A percentile compares a stretch with the other conserved stretches of the same genome.
Evolutionary conservation across 2,888 invertebrate species (phyloP).

Genomic region (Cryptophagus acutangulus): DNA sequence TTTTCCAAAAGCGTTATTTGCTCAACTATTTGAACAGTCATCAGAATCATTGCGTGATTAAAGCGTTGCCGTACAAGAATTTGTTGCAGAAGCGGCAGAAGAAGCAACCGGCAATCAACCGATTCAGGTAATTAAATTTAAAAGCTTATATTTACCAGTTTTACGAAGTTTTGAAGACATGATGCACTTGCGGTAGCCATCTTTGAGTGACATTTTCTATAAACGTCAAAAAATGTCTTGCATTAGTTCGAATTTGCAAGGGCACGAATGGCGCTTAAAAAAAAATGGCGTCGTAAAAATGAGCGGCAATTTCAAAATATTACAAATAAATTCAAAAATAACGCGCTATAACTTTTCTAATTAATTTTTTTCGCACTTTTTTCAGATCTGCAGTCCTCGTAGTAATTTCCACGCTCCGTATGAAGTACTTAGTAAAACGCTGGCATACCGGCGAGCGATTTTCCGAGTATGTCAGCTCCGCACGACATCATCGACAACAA

Average conservation of each 20-base stretch:
- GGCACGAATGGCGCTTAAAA: no score
- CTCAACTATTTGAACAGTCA: conserved; percentile 58
- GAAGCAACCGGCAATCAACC: conserved; percentile 10
- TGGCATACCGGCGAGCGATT: conserved; percentile 60
- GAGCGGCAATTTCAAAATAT: no score
- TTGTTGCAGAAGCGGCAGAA: conserved; percentile 5
- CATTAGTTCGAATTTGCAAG: no score
- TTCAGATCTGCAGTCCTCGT: conserved; percentile 53
- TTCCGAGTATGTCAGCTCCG: conserved; percentile 41
- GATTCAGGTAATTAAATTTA: conserved; percentile 19
- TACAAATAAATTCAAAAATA: no score
- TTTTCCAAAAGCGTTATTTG: conserved; percentile 87
- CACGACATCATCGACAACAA: not conserved
- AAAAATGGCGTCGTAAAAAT: no score
- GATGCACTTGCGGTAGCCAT: no score
- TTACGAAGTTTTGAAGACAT: no score
- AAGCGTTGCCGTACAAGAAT: conserved; percentile 20
- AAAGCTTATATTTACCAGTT: not conserved
- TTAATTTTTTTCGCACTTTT: no score
- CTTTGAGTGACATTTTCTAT: no score
- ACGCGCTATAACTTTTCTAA: no score
- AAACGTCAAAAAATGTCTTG: no score
- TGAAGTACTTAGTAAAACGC: conserved; percentile 61
- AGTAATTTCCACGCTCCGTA: conserved; percentile 58
- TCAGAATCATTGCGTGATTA: conserved; percentile 28